phyloP scores from a whole-genome alignment of 2,888 invertebrate species.

The Eupithecia centaureata region DNA sequence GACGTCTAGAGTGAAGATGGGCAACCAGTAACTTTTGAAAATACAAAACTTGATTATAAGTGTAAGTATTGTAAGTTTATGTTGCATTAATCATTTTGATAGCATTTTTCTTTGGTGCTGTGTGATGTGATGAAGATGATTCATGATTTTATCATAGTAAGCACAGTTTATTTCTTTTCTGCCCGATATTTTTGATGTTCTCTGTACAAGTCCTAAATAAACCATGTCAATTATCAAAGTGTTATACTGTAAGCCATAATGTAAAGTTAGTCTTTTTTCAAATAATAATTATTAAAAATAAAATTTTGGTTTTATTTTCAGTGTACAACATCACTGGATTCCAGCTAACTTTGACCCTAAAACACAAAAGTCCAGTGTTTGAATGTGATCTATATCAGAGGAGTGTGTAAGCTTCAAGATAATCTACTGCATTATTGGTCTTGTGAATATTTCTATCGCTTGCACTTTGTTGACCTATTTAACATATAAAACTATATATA shows the following conservation, averaged over 20 bases:
- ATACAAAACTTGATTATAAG: conserved; percentile 68
- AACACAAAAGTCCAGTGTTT: conserved; percentile 65
- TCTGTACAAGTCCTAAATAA: not conserved
- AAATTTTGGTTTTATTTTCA: conserved; percentile 63
- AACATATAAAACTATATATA: conserved; percentile 44
- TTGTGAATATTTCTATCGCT: conserved; percentile 60
- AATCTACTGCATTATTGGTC: conserved; percentile 63
- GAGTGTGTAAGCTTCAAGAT: conserved; percentile 63
- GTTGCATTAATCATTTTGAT: conserved; percentile 35
- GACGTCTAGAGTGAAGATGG: conserved; percentile 93
- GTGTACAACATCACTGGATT: conserved; percentile 74
- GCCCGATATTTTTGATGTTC: not conserved
- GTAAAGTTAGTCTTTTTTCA: conserved; percentile 25
- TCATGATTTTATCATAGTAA: conserved; percentile 8
- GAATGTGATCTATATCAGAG: conserved; percentile 56
- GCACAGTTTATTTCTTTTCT: conserved; percentile 11
- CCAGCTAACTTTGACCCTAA: conserved; percentile 62
- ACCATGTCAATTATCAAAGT: not conserved
- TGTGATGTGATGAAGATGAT: conserved; percentile 25
- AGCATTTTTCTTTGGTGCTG: conserved; percentile 37
- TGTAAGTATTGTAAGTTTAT: conserved; percentile 65
- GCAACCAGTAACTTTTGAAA: conserved; percentile 83
- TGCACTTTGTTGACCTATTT: conserved; percentile 56
- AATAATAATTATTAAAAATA: conserved; percentile 40
- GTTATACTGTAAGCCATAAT: not conserved